These are phyloP conservation scores for Erannis defoliaria DNA, from an alignment of 2,888 invertebrate species.

Conservation along the genomic window DNA sequence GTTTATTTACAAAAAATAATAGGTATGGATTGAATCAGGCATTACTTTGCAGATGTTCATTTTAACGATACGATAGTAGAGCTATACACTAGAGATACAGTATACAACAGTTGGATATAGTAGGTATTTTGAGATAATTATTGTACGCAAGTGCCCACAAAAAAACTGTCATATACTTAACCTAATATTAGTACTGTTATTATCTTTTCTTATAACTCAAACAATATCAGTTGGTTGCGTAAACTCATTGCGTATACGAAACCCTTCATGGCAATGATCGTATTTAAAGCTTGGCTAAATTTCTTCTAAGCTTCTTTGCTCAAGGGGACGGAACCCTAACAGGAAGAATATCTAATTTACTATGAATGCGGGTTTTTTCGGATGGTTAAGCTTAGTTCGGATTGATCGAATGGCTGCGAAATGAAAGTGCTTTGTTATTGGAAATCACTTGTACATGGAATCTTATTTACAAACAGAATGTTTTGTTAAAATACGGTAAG, in stretches of 20 bases:
- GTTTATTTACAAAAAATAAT: too few species aligned
- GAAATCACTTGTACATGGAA: conserved; percentile 6
- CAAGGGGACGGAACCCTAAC: conserved; percentile 21
- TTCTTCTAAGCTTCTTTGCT: conserved; percentile 63
- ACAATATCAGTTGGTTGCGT: conserved; percentile 44
- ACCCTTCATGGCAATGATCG: conserved; percentile 58
- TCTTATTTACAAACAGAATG: conserved; percentile 10
- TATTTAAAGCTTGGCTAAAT: conserved; percentile 67
- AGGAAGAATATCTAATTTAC: conserved; percentile 32
- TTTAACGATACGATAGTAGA: too few species aligned
- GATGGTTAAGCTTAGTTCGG: conserved; percentile 18
- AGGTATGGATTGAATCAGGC: too few species aligned
- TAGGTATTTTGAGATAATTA: too few species aligned
- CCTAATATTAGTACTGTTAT: too few species aligned
- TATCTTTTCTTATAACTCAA: too few species aligned
- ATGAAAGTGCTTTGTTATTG: conserved; percentile 15
- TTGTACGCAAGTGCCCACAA: too few species aligned
- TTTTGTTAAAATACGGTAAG: too few species aligned
- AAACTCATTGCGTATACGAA: conserved; percentile 57
- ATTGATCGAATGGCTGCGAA: conserved; percentile 28
- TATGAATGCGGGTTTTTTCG: conserved; percentile 55
- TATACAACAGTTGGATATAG: too few species aligned
- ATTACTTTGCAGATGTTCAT: too few species aligned
- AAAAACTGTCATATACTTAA: too few species aligned
- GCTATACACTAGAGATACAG: too few species aligned